phyloP scores from a whole-genome alignment of 2,888 invertebrate species.

The Pycnomerus fuliginosus region DNA sequence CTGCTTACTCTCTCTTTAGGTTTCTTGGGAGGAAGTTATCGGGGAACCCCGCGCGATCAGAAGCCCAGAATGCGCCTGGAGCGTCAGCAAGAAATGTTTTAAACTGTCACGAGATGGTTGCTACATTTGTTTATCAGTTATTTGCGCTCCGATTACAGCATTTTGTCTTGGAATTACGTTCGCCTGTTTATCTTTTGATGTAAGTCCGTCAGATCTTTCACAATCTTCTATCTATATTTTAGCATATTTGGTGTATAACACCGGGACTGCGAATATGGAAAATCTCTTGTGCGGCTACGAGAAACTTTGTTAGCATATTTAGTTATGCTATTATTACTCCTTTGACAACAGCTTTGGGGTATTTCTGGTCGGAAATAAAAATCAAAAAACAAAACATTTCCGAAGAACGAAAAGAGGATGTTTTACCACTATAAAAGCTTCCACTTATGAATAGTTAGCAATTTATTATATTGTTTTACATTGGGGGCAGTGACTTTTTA shows the following conservation, averaged over 20 bases:
- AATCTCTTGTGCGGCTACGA: slow-evolving; percentile 64
- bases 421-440: slow-evolving; percentile 31
- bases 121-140: slow-evolving; percentile 67
- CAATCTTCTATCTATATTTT: slow-evolving; percentile 25
- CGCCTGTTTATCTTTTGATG: slow-evolving; percentile 71
- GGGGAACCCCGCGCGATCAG: slow-evolving; percentile 70
- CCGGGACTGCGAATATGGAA: slow-evolving; percentile 67
- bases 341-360: slow-evolving; percentile 61
- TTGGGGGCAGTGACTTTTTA: slow-evolving; percentile 12
- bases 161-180: slow-evolving; percentile 66
- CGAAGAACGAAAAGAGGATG: slow-evolving; percentile 52
- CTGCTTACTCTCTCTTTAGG: slow-evolving; percentile 57
- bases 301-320: slow-evolving; percentile 59
- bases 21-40: slow-evolving; percentile 70
- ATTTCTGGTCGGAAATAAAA: slow-evolving; percentile 62
- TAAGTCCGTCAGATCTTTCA: too few species aligned
- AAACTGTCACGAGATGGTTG: slow-evolving; percentile 65
- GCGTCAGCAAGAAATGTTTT: slow-evolving; percentile 66
- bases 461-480: too few species aligned
- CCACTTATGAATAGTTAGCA: too few species aligned
- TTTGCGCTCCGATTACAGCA: slow-evolving; percentile 69
- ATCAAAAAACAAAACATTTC: slow-evolving; percentile 55
- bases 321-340: slow-evolving; percentile 66
- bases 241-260: slow-evolving; percentile 75
- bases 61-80: slow-evolving; percentile 71